Percentiles rank a stretch among this genome's conserved stretches.
Evolutionary conservation across 1,140 invertebrate species (phyloP).

Genomic region (Magallana angulata): DNA sequence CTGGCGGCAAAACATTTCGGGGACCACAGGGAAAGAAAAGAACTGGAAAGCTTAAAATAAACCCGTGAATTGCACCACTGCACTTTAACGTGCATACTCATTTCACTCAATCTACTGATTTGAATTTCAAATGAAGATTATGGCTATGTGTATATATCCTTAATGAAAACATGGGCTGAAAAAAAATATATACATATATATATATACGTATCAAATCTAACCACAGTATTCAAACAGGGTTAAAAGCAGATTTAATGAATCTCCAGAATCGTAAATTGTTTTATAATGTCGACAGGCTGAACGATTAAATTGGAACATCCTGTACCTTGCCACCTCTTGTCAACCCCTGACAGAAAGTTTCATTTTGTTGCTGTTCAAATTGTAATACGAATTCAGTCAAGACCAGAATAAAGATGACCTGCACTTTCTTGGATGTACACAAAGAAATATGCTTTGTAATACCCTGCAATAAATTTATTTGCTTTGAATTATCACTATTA

Average conservation of each 20-base stretch:
- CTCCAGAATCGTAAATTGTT: no score
- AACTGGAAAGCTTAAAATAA: neutral
- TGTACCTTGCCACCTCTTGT: neutral
- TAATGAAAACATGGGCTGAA: no score
- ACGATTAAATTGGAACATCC: neutral
- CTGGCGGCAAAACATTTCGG: neutral
- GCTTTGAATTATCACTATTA: no score
- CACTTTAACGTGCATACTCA: neutral
- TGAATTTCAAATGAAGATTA: constrained; percentile 14
- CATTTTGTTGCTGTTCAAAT: no score
- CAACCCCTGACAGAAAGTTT: no score
- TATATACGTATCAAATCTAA: neutral
- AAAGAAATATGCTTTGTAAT: no score
- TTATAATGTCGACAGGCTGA: no score
- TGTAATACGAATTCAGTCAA: no score
- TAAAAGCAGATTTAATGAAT: neutral
- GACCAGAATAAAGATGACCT: no score
- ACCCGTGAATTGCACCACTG: neutral
- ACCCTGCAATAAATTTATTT: no score
- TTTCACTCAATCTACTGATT: neutral
- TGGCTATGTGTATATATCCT: neutral
- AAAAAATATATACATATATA: no score
- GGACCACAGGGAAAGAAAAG: neutral
- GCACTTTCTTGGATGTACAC: no score
- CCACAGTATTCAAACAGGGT: neutral